These are phyloP conservation scores for Tragelaphus eurycerus DNA, from an alignment of 2,797 vertebrate species.

Conservation along the genomic window DNA sequence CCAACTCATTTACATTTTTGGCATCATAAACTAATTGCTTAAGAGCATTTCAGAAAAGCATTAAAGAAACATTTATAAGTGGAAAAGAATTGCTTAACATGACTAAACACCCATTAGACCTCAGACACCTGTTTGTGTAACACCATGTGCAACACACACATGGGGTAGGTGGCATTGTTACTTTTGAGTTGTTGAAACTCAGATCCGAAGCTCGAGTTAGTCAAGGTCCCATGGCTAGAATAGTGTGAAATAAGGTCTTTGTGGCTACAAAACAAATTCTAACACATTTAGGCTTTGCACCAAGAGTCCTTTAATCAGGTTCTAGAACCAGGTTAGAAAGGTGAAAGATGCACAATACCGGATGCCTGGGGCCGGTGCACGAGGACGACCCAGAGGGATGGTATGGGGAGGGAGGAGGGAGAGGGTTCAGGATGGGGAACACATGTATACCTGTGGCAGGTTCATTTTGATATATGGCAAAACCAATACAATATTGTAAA, in stretches of 20 bases:
- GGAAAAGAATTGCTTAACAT: neutral
- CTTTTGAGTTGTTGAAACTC: neutral
- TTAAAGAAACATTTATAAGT: neutral
- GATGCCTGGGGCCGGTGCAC: no score
- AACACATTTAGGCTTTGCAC: neutral
- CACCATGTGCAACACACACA: neutral
- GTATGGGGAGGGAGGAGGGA: no score
- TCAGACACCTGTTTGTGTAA: neutral
- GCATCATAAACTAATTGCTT: neutral
- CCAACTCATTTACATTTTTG: neutral
- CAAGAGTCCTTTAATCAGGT: neutral
- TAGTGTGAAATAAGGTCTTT: neutral
- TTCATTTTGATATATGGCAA: no score
- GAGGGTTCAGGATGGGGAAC: no score
- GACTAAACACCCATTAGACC: neutral
- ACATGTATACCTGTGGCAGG: no score
- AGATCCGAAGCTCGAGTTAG: neutral
- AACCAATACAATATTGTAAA: no score
- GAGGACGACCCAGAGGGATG: no score
- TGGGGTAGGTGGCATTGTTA: neutral
- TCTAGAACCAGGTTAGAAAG: neutral
- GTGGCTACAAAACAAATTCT: neutral
- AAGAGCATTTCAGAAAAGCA: neutral
- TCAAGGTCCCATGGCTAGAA: neutral
- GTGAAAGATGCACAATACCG: neutral